Evolutionary conservation across 2,113 vertebrate genomes (phyloP).

Genomic region (Orientallactaga bullata): DNA sequence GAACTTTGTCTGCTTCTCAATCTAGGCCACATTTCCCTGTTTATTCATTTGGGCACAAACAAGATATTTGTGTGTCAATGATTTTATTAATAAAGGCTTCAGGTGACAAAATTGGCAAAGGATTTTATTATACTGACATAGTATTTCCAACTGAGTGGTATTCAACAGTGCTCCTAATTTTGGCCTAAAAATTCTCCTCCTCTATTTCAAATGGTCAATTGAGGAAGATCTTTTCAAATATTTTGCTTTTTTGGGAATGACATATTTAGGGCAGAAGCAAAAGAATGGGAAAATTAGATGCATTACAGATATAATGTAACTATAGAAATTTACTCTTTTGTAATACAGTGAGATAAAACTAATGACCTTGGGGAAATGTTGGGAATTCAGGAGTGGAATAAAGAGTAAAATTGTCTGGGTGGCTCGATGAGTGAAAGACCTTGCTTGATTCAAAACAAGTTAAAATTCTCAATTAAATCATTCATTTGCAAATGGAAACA

Average conservation of each 20-base stretch:
- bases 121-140: neutral
- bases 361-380: neutral
- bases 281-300: neutral
- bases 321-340: neutral
- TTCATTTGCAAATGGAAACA: neutral
- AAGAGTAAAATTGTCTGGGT: neutral
- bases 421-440: neutral
- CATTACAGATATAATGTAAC: neutral
- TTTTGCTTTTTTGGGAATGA: neutral
- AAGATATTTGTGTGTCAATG: neutral
- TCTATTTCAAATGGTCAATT: neutral
- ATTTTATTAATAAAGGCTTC: neutral
- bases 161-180: neutral
- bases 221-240: neutral
- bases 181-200: neutral
- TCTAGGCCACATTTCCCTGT: neutral
- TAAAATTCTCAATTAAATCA: neutral
- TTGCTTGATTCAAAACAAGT: neutral
- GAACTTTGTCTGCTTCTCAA: neutral
- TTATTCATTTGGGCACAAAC: constrained; percentile 17
- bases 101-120: neutral
- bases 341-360: neutral
- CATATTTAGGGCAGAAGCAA: neutral
- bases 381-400: neutral
- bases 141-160: neutral